These are phyloP conservation scores for Diachasmimorpha longicaudata DNA, from an alignment of 1,140 invertebrate species.

Conservation along the genomic window DNA sequence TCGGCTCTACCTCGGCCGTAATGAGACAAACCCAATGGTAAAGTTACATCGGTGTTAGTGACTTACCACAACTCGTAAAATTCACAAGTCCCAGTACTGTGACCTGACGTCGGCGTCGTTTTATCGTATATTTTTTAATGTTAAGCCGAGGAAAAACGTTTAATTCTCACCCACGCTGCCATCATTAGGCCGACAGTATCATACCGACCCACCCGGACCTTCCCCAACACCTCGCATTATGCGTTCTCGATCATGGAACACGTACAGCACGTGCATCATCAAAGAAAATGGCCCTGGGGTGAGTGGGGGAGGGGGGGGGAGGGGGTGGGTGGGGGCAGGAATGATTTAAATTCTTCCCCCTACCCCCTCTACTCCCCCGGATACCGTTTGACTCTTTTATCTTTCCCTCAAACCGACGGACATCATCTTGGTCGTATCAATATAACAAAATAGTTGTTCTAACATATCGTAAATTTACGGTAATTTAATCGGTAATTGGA, in stretches of 20 bases:
- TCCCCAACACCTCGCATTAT: conserved; percentile 57
- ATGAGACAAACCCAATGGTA: neutral
- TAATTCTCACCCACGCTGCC: conserved; percentile 54
- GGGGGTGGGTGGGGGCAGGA: no score
- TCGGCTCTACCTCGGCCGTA: neutral
- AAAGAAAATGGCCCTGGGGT: neutral
- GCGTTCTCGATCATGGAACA: conserved; percentile 52
- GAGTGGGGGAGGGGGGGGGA: no score
- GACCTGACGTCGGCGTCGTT: conserved; percentile 20
- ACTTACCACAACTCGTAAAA: conserved; percentile 4
- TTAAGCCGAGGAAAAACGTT: conserved; percentile 22
- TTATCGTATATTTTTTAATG: neutral
- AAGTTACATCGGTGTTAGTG: neutral
- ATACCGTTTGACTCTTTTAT: neutral
- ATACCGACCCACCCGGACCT: conserved; percentile 34
- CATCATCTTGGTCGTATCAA: neutral
- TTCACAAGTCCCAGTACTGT: neutral
- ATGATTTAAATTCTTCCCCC: neutral
- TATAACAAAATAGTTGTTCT: conserved; percentile 24
- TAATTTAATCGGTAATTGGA: conserved; percentile 51
- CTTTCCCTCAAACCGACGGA: neutral
- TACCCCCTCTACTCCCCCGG: no score
- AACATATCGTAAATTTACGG: conserved; percentile 51
- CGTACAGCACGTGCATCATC: neutral
- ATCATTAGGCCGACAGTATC: conserved; percentile 47